Base-by-base conservation (phyloP, 2,888 invertebrate species). In the Linnaemya vulpina region DNA sequence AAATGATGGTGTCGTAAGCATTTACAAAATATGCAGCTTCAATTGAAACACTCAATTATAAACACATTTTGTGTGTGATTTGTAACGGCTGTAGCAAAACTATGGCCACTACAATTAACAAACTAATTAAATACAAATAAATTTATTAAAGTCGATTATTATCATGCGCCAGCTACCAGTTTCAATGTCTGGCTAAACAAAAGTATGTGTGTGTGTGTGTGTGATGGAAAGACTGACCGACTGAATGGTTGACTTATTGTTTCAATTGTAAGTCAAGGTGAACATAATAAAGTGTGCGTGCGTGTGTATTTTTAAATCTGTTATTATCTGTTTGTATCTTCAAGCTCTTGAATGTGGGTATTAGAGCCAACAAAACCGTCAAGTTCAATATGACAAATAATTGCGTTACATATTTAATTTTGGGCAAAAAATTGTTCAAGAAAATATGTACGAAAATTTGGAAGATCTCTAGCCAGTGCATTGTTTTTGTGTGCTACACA, bases 181-280 rank as follows among this genome's bases (percentile, higher is more conserved):
- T 68, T 51, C 3, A 63, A 38, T 70, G 75, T 43, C 60, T 81
- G 51, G 30, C 60, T 40, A 46, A 71, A 63, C 43, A 22, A 68
- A 25, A 60, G 25, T 49, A 22, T 35, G 43, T 8, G 1, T 60
- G 49, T 20, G 10, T 46, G 35, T 3, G 35, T 35, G 20, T 60
- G 22, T 49, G 43, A 13, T 30, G 46, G 58, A 55, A 43, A 55
- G 63, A 25, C 35, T 65, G 65, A 58, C 79, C 25, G 49, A 65
- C 46, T 49, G 55, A 55, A n/a, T 73, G 40, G 17, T 25, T 79
- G 63, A 65, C 30, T 73, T 58, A 68, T 65, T 84, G 62, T 60
- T 67, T 71, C 71, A 53, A 51, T 84, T 76, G 75, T 84, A 84
- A 80, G 84, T 84, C 84, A 84, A 84, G 84, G 84, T 76, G 75